Conservation (phyloP, 2,888 invertebrate genomes). For the Lydus trimaculatus region DNA sequence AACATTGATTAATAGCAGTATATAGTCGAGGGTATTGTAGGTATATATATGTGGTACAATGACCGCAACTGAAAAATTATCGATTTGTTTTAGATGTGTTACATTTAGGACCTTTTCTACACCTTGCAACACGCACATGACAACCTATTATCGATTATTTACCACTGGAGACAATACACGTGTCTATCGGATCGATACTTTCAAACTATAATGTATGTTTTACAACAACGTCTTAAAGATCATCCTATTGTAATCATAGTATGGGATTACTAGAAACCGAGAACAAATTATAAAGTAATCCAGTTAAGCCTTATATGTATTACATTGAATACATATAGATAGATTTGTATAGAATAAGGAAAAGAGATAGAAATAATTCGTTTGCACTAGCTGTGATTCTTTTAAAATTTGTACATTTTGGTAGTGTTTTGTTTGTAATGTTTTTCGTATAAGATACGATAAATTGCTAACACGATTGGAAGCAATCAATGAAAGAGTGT, state of each 20-base stretch:
- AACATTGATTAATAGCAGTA: background rate
- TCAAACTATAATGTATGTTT: conserved; percentile 20
- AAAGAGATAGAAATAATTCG: too few relatives aligned
- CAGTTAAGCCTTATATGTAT: conserved; percentile 36
- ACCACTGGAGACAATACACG: conserved; percentile 1
- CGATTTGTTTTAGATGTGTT: background rate
- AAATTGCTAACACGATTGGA: conserved; percentile 43
- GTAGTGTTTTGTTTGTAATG: background rate
- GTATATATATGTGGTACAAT: background rate
- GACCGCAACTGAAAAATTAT: conserved; percentile 1
- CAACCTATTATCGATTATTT: background rate
- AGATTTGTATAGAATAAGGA: conserved; percentile 14
- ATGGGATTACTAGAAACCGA: conserved; percentile 38
- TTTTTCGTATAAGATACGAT: conserved; percentile 37
- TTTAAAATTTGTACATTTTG: conserved; percentile 37
- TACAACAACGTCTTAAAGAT: conserved; percentile 19
- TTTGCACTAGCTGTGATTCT: conserved; percentile 36
- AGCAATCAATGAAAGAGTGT: conserved; percentile 46
- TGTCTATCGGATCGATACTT: conserved; percentile 32
- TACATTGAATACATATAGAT: conserved; percentile 9
- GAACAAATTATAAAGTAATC: conserved; percentile 47
- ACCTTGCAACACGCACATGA: background rate
- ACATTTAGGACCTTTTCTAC: background rate
- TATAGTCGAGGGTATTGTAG: background rate
- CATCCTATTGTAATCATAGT: conserved; percentile 32